phyloP scores from a whole-genome alignment of 2,113 vertebrate genomes.

The Tetrao urogallus region DNA sequence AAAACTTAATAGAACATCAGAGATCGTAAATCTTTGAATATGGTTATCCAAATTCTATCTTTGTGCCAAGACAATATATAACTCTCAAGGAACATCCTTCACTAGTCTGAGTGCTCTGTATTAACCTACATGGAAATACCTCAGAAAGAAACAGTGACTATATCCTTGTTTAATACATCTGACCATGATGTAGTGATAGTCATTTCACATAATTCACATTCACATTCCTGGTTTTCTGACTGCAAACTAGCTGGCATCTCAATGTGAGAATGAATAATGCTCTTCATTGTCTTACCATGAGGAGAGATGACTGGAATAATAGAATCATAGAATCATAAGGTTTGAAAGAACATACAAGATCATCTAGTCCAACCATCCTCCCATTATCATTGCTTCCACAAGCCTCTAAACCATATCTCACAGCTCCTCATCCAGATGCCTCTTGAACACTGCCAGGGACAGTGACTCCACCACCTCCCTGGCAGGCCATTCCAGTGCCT shows the following conservation, averaged over 20 bases:
- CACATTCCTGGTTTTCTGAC: neutral
- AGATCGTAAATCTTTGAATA: neutral
- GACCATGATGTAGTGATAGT: neutral
- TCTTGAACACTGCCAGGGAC: too few species aligned
- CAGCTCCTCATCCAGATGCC: too few species aligned
- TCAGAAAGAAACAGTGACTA: neutral
- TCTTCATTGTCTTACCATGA: neutral
- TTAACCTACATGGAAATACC: neutral
- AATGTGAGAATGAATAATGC: neutral
- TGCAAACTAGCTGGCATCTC: neutral
- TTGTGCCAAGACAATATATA: neutral
- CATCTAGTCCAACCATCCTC: too few species aligned
- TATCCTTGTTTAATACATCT: fast-evolving
- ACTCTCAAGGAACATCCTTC: neutral
- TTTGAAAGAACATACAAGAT: too few species aligned
- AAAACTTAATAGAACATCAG: neutral
- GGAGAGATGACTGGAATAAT: neutral
- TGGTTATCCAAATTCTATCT: neutral
- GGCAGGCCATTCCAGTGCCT: too few species aligned
- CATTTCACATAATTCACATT: too few species aligned
- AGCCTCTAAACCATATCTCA: too few species aligned
- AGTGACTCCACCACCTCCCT: too few species aligned
- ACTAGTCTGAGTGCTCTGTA: neutral
- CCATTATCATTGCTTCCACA: too few species aligned
- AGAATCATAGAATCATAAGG: too few species aligned